Percentiles rank a stretch among this genome's conserved stretches.
phyloP scores from a whole-genome alignment of 2,113 vertebrate species.

The Peromyscus polionotus region DNA sequence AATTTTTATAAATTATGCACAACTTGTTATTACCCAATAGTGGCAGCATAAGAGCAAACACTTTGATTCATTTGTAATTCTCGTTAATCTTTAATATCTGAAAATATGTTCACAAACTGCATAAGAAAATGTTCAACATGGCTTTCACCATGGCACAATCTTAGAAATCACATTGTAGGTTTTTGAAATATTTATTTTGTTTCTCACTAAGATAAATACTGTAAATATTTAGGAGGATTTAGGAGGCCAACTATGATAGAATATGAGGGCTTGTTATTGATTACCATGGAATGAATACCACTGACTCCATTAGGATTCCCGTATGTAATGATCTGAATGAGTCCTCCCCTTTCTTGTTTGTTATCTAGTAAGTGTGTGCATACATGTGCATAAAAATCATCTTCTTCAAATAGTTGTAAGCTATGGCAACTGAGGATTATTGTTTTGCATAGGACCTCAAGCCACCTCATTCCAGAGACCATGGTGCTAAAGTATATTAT shows the following conservation, averaged over 20 bases:
- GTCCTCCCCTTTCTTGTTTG: neutral
- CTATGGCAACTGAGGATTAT: neutral
- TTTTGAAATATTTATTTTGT: neutral
- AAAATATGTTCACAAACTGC: neutral
- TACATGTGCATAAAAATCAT: neutral
- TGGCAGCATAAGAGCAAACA: neutral
- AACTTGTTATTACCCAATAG: neutral
- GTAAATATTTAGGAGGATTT: neutral
- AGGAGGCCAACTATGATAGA: neutral
- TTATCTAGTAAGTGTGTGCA: neutral
- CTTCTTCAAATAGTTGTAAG: neutral
- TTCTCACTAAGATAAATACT: neutral
- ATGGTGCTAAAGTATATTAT: neutral
- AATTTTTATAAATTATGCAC: slow-evolving; percentile 27
- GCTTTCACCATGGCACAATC: neutral
- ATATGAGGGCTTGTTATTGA: neutral
- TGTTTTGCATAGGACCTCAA: neutral
- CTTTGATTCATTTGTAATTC: slow-evolving; percentile 20
- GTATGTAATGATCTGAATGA: neutral
- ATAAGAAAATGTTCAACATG: neutral
- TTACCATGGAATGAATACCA: neutral
- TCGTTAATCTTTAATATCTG: neutral
- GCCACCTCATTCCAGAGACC: neutral
- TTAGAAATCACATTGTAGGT: neutral
- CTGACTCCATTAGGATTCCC: neutral